These are phyloP conservation scores for Hemichromis elongatus DNA, from an alignment of 2,113 vertebrate species.

Conservation along the genomic window DNA sequence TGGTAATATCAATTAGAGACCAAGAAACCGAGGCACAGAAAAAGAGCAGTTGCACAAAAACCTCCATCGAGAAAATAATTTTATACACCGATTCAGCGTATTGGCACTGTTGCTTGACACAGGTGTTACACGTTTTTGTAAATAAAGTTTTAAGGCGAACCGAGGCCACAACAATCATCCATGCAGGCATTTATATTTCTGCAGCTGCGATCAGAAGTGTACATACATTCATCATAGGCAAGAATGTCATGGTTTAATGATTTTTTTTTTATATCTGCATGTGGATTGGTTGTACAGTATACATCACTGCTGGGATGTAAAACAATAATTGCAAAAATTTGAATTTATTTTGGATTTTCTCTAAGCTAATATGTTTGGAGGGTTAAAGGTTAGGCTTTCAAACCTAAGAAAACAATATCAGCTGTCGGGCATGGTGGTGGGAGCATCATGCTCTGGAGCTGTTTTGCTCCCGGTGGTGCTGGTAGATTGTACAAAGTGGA, in stretches of 20 bases:
- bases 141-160: not conserved
- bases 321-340: not conserved
- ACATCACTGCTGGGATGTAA: not conserved
- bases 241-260: not conserved
- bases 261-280: not conserved
- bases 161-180: not conserved
- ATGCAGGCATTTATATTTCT: not conserved
- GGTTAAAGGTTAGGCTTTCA: not conserved
- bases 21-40: not conserved
- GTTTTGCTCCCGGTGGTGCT: not conserved
- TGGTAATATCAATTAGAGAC: conserved; percentile 25
- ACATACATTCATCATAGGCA: not conserved
- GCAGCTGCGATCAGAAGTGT: not conserved
- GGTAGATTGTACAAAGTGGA: not conserved
- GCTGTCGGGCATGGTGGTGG: not conserved
- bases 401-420: not conserved
- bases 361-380: not conserved
- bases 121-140: not conserved
- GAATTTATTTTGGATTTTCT: not conserved
- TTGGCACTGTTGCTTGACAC: not conserved
- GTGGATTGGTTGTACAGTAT: not conserved
- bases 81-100: not conserved
- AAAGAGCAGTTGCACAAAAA: not conserved
- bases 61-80: not conserved
- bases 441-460: not conserved